Conservation (phyloP, 2,113 vertebrate genomes). For the Platichthys stellatus region DNA sequence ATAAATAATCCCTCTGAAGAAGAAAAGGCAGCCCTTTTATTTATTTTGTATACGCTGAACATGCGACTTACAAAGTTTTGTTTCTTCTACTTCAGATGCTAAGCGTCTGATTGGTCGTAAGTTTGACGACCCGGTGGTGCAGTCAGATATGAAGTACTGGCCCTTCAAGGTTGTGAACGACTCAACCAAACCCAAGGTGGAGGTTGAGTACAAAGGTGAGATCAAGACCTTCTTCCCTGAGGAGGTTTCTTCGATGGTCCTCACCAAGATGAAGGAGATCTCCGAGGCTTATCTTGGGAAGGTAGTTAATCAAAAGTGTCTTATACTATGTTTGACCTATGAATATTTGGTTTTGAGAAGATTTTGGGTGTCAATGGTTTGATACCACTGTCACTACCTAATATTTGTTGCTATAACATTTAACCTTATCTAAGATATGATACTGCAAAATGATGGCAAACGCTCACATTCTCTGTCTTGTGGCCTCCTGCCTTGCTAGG, state of each 20-base stretch:
- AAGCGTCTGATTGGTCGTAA: slow-evolving; percentile 91
- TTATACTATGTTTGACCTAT: background rate
- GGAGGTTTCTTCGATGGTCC: slow-evolving; percentile 93
- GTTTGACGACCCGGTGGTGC: slow-evolving; percentile 89
- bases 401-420: background rate
- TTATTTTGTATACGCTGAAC: background rate
- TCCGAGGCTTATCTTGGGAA: slow-evolving; percentile 91
- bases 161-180: slow-evolving; percentile 91
- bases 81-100: slow-evolving; percentile 80
- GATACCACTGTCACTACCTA: background rate
- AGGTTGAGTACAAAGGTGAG: slow-evolving; percentile 92
- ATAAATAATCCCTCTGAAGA: background rate
- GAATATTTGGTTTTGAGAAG: background rate
- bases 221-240: slow-evolving; percentile 88
- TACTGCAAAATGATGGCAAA: background rate
- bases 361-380: background rate
- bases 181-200: slow-evolving; percentile 87
- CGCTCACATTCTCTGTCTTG: background rate
- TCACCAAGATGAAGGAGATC: slow-evolving; percentile 95
- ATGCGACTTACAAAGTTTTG: background rate
- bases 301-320: slow-evolving; percentile 63
- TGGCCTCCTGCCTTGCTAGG: too few relatives aligned
- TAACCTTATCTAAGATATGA: background rate
- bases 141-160: slow-evolving; percentile 94
- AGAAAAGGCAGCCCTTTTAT: background rate